Base-by-base conservation (phyloP, 2,113 vertebrate species). In the Brachionichthys hirsutus region DNA sequence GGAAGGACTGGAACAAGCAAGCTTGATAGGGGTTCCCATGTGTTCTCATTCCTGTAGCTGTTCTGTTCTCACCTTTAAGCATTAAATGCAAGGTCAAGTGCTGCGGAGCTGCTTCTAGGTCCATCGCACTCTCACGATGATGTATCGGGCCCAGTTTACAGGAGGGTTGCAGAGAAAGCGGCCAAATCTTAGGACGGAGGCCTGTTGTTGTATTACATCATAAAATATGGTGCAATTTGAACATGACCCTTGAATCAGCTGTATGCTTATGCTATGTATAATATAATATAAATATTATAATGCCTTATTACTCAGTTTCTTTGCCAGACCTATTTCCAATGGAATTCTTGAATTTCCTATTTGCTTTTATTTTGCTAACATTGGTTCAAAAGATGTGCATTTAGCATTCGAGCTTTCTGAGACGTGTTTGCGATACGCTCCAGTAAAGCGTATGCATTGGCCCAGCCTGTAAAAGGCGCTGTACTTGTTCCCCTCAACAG, bases 21-120 rank as follows among this genome's bases (percentile, higher is more conserved):
- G 67, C 44, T 54, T 47, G 35, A 47, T 85, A 80, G 78, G 3
- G 16, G 40, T 18, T 82, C 68, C 81, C 47, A 42, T 47, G 40
- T 49, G 63, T 61, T 77, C 69, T 68, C 54, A 55, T 74, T 67
- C 48, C 34, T 63, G n/a, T n/a, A 9, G 56, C 58, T 36, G 48
- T 46, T 64, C 42, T 57, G 42, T 70, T 68, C 44, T 67, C 64
- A 34, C 59, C 58, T 67, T 80, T 71, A 67, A 58, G 67, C 54
- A 48, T 51, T 67, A 69, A 78, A 80, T 70, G 77, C 78, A 77
- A 64, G 71, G 67, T 75, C 67, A 73, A 72, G 73, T 80, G 71
- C 68, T 54, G 44, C 53, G 60, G 40, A 46, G 53, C 71, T 18
- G 40, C 58, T 58, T 69, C 65, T 54, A 81, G 68, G 65, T 63